Percentiles rank a stretch among this genome's conserved stretches.
These are phyloP conservation scores for Uloborus plumipes DNA, from an alignment of 2,888 invertebrate genomes.

Conservation along the genomic window DNA sequence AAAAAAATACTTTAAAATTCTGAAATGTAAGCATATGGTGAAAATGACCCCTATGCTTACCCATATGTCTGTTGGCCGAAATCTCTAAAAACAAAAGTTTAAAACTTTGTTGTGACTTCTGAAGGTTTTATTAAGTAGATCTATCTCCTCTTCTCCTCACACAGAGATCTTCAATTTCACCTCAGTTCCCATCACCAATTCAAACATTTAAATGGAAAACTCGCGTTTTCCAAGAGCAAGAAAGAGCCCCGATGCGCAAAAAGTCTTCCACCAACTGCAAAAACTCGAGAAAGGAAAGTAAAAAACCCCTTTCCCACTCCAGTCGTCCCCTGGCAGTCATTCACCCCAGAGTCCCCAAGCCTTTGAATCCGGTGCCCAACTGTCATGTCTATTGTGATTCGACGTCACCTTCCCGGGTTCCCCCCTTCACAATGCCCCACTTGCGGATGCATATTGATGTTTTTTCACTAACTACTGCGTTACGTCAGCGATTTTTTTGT, in stretches of 20 bases:
- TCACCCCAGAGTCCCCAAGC: conserved; percentile 47
- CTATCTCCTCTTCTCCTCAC: too few species aligned
- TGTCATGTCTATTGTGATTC: conserved; percentile 28
- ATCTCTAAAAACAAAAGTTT: too few species aligned
- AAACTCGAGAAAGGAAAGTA: not conserved
- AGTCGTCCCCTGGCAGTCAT: conserved; percentile 40
- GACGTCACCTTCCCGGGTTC: not conserved
- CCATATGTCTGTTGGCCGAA: too few species aligned
- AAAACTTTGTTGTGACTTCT: too few species aligned
- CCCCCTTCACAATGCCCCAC: not conserved
- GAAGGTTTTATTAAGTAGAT: too few species aligned
- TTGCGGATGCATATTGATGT: conserved; percentile 26
- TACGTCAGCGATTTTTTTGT: conserved; percentile 31
- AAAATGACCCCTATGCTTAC: too few species aligned
- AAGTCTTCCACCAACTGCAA: too few species aligned
- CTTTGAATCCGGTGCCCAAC: conserved; percentile 51
- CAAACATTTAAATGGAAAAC: too few species aligned
- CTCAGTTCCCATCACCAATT: too few species aligned
- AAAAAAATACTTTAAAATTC: too few species aligned
- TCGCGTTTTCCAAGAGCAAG: not conserved
- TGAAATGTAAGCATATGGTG: too few species aligned
- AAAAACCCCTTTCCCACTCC: conserved; percentile 13
- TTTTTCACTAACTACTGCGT: conserved; percentile 30
- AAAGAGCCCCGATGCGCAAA: not conserved
- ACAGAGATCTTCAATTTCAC: too few species aligned